phyloP scores from a whole-genome alignment of 2,113 vertebrate genomes.

The Thunnus maccoyii region DNA sequence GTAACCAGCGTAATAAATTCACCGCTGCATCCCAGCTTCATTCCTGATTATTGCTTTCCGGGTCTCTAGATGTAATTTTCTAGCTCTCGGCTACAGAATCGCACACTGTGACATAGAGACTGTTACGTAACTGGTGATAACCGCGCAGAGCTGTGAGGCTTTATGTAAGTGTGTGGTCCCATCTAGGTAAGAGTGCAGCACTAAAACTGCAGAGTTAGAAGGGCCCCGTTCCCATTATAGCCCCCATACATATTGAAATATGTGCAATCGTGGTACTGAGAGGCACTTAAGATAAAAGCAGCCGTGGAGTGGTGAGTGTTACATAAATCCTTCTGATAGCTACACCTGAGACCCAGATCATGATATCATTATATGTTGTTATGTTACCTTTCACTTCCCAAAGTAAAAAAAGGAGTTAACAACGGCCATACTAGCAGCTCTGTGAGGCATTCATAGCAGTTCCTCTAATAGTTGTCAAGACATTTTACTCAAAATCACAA shows the following conservation, averaged over 20 bases:
- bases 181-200: not conserved
- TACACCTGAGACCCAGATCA: not conserved
- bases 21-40: not conserved
- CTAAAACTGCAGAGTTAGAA: not conserved
- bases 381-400: not conserved
- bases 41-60: conserved; percentile 22
- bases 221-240: not conserved
- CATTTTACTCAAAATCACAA: too few relatives aligned
- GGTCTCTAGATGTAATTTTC: conserved; percentile 22
- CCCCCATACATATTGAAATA: not conserved
- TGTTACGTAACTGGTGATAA: conserved; percentile 23
- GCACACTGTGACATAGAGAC: not conserved
- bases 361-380: not conserved
- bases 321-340: conserved; percentile 1
- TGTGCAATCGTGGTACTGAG: accelerated
- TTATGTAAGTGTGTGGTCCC: conserved; percentile 6
- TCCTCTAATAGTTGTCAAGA: too few relatives aligned
- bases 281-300: conserved; percentile 7
- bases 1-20: conserved; percentile 28
- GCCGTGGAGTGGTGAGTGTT: not conserved
- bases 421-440: too few relatives aligned
- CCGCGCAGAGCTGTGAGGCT: conserved; percentile 1
- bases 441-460: too few relatives aligned
- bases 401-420: too few relatives aligned
- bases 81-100: conserved; percentile 1